Evolutionary conservation across 2,888 invertebrate species (phyloP), one percentile per base, ranked within the genome.

Genomic region (Meteorus cinctellus): DNA sequence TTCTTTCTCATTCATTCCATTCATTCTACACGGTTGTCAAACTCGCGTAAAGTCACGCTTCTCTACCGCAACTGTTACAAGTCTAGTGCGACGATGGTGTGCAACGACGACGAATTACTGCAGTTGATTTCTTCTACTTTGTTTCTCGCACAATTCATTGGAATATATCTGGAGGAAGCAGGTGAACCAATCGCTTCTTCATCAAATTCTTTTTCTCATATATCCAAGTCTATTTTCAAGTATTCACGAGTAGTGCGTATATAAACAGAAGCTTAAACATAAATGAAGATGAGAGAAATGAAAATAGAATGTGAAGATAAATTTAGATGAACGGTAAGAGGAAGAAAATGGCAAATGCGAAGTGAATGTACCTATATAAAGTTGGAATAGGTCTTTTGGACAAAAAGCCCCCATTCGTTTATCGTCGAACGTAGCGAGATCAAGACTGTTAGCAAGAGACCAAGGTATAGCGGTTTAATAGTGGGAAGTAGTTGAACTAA

Each of bases 11-110:
- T 78, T 74, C 76, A 72, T 70, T 41, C 74, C 12, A 67, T 27
- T 45, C 55, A 55, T 55, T 70, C 66, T 19, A 67, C 24, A 41
- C 45, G 24, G 48, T 55, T 72, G 76, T 74, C 74, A 72, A 73
- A 34, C 68, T 63, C 51, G 51, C 69, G 72, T 63, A 65, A 71
- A 71, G 74, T 75, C 78, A 75, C 76, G 45, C 67, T 63, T 48
- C 31, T 65, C 36, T 41, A 41, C 41, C 41, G 8, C 41, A 41
- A 41, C 41, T 41, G 12, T 41, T 12, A 41, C 41, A 12, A 12
- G 36, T 48, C 71, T 48, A 76, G 76, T 72, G 68, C 72, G 55
- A 29, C 51, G 72, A 69, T 24, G 59, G 6, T 41, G 12, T 2
- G 2, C n/a, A 48, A 48, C n/a, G n/a, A 48, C n/a, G 48, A 48